These are phyloP conservation scores for Platyrinchus mystaceus DNA, from an alignment of 2,797 vertebrate species.

Conservation along the genomic window DNA sequence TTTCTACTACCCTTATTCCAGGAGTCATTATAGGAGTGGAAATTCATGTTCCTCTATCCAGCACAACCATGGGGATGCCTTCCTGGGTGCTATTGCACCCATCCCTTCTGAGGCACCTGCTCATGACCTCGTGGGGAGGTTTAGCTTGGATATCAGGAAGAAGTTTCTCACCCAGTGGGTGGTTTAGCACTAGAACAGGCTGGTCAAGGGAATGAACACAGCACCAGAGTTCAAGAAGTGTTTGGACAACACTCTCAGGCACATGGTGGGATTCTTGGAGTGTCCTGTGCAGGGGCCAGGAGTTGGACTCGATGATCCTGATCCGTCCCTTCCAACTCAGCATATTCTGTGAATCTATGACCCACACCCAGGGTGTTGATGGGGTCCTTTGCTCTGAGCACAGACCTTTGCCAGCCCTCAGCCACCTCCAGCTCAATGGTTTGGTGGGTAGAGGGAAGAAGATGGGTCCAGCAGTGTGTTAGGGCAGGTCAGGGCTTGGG, in stretches of 20 bases:
- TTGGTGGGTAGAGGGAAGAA: not conserved
- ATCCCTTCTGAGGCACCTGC: not conserved
- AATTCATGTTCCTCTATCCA: not conserved
- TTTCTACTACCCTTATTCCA: not conserved
- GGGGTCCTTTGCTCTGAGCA: not conserved
- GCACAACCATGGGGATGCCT: not conserved
- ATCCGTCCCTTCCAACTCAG: not conserved
- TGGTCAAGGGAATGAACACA: not conserved
- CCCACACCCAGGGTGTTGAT: fast-evolving
- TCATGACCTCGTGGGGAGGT: not conserved
- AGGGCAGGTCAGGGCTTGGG: not conserved
- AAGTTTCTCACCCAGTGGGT: not conserved
- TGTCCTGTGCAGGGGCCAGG: not conserved
- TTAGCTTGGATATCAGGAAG: not conserved
- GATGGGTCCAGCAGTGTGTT: not conserved
- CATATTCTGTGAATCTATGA: not conserved
- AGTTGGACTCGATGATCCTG: not conserved
- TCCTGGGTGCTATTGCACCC: not conserved
- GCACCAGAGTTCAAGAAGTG: not conserved
- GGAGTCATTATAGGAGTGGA: not conserved
- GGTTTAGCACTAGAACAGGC: not conserved
- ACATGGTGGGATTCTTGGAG: not conserved
- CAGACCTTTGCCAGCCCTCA: not conserved
- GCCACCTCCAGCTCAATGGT: not conserved
- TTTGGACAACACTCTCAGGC: not conserved